phyloP scores from a whole-genome alignment of 2,113 vertebrate genomes.

The Panthera tigris region DNA sequence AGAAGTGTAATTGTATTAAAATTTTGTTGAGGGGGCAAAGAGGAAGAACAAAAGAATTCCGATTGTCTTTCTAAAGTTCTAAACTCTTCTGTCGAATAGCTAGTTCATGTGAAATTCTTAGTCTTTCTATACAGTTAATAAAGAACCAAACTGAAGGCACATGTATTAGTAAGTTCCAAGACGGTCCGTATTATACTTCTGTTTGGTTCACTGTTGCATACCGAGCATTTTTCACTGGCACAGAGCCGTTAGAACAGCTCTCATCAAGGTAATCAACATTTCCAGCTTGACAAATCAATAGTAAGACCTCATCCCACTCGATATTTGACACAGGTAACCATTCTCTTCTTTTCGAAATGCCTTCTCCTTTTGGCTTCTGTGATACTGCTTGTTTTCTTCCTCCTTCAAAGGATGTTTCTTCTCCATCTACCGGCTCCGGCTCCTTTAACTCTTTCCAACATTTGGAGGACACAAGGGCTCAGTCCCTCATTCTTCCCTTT shows the following conservation, averaged over 20 bases:
- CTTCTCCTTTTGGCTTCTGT: neutral
- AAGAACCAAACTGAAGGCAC: neutral
- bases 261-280: neutral
- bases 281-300: neutral
- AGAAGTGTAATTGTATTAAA: constrained; percentile 67
- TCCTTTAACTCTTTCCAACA: neutral
- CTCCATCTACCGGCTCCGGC: neutral
- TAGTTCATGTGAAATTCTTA: constrained; percentile 29
- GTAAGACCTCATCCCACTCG: neutral
- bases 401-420: neutral
- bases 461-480: neutral
- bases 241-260: neutral
- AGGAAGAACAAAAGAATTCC: constrained; percentile 39
- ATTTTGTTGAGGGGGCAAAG: constrained; percentile 63
- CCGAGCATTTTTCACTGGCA: constrained; percentile 4
- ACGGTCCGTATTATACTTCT: neutral
- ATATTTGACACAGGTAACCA: neutral
- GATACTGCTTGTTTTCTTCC: neutral
- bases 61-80: constrained; percentile 28
- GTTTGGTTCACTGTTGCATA: neutral
- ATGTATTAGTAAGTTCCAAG: neutral
- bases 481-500: neutral
- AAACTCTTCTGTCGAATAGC: neutral
- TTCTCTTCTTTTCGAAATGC: neutral
- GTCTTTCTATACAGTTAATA: neutral